Base-by-base conservation (phyloP, 2,113 vertebrate species). In the Perognathus longimembris region DNA sequence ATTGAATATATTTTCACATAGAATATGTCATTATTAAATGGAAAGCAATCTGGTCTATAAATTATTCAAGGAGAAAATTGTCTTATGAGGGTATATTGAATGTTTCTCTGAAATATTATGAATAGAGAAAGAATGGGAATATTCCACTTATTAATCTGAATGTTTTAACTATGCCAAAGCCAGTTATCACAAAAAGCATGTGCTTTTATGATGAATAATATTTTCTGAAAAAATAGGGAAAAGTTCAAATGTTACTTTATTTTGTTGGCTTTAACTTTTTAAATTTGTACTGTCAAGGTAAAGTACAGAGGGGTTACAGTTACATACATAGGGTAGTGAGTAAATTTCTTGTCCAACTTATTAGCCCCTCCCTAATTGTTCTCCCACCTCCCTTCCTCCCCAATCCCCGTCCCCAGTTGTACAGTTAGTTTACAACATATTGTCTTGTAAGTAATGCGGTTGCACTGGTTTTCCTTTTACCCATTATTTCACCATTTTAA, bases 41-140 rank as follows among this genome's bases (percentile, higher is more conserved):
- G 14, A 74, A 95, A 24, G 11, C 32, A 94, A 90, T 70, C 40
- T 69, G 54, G 89, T 82, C 79, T 88, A 88, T 66, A 93, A 89
- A 92, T 85, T 92, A 91, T 81, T 57, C 17, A 85, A 92, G 32
- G 24, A 94, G 40, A 77, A 90, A 82, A 77, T 34, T 67, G 14
- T 76, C 24, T 45, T 73, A 88, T 24, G 38, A 77, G 22, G 7
- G 18, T 79, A 84, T 38, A 38, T 26, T 70, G 8, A 92, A 85
- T 64, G 14, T n/a, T 64, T 79, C 66, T 90, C 50, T 74, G 34
- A 96, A 90, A 90, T 90, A 84, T 0, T 86, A 71, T 80, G 30
- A 93, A 64, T 6, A 74, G 32, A 70, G 88, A 83, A 80, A 30
- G 22, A 50, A 1, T 78, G 7, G 38, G 67, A 89, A 95, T 84